Percentiles rank a stretch among this genome's conserved stretches.
Conservation (phyloP, 2,113 vertebrate species). For the Pygoscelis adeliae region DNA sequence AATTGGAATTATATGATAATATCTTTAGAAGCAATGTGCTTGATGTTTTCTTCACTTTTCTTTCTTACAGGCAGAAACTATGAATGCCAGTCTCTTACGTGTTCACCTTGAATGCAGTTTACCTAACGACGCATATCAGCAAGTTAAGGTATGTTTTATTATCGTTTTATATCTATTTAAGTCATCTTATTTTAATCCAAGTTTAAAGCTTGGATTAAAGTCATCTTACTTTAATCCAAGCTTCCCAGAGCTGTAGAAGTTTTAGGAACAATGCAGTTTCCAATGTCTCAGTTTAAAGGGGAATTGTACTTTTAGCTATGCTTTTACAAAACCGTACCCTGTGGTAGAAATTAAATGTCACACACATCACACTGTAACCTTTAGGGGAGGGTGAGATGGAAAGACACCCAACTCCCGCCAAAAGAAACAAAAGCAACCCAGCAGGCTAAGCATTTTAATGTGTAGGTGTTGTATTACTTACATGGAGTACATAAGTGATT, state of each 20-base stretch:
- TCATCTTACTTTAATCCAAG: not conserved
- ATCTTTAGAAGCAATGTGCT: not conserved
- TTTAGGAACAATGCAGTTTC: not conserved
- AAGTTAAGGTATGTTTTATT: constrained; percentile 80
- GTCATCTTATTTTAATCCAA: not conserved
- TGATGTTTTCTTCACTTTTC: not conserved
- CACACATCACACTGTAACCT: not conserved
- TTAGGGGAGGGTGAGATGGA: not conserved
- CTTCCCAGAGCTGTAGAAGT: not conserved
- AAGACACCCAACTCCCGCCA: not conserved
- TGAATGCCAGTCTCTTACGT: constrained; percentile 87
- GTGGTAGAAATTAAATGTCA: not conserved
- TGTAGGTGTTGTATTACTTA: not conserved
- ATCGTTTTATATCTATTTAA: not conserved
- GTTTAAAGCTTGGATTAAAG: not conserved
- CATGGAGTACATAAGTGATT: not conserved
- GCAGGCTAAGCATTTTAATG: not conserved
- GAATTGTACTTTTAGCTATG: not conserved
- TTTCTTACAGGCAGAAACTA: constrained; percentile 85
- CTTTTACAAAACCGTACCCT: not conserved
- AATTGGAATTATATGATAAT: not conserved
- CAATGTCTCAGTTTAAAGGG: not conserved
- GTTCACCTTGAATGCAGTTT: constrained; percentile 91
- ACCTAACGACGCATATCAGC: constrained; percentile 80
- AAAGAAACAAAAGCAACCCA: not conserved